These are phyloP conservation scores for Telmatochromis bifrenatus DNA, from an alignment of 2,113 vertebrate genomes.

Conservation along the genomic window DNA sequence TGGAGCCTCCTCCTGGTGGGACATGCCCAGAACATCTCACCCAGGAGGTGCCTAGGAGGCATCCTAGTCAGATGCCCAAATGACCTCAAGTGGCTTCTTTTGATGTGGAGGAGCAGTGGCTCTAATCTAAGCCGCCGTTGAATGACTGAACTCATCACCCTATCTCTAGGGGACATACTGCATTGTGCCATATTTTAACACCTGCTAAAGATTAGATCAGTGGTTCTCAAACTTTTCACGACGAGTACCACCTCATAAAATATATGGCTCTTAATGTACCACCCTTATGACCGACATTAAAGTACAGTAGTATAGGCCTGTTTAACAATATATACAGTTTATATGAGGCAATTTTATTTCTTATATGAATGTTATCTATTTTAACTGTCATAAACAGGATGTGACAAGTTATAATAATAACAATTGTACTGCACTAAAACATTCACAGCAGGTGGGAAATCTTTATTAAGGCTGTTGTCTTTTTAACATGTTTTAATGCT, in stretches of 20 bases:
- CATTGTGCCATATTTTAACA: neutral
- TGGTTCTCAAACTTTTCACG: neutral
- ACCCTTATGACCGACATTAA: neutral
- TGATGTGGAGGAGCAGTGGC: neutral
- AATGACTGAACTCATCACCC: neutral
- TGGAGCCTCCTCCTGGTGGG: neutral
- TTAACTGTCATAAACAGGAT: neutral
- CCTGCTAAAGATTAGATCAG: neutral
- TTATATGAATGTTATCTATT: neutral
- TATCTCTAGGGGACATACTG: neutral
- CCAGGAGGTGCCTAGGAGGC: neutral
- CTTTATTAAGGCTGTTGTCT: neutral
- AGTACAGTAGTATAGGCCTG: neutral
- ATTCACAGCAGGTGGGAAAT: neutral
- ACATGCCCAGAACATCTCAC: neutral
- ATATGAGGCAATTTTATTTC: neutral
- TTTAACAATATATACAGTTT: neutral
- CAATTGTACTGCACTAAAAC: neutral
- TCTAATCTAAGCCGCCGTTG: accelerated
- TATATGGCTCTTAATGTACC: neutral
- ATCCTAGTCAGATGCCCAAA: neutral
- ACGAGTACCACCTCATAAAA: neutral
- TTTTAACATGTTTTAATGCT: neutral
- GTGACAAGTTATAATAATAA: neutral
- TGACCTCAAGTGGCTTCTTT: neutral